phyloP scores from a whole-genome alignment of 2,888 invertebrate genomes.

The Calliphora vomitoria region DNA sequence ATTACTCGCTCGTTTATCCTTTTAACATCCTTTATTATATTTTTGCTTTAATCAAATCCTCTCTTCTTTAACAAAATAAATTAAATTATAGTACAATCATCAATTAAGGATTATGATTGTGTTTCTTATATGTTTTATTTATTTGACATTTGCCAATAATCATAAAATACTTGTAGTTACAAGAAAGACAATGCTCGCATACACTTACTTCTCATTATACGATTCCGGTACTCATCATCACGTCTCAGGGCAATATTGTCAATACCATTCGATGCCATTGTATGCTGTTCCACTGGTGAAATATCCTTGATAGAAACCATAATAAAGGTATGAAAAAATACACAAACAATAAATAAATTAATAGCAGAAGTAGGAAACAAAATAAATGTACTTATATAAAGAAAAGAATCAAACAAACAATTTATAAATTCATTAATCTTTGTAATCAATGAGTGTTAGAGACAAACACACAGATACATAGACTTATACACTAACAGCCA shows the following conservation, averaged over 20 bases:
- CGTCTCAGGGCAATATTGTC: conserved; percentile 76
- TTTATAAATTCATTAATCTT: conserved; percentile 65
- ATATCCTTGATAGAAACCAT: conserved; percentile 75
- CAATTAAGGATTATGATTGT: conserved; percentile 23
- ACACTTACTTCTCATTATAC: conserved; percentile 77
- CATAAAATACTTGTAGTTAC: conserved; percentile 19
- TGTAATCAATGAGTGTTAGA: conserved; percentile 39
- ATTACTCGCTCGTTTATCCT: no score
- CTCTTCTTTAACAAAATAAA: background rate
- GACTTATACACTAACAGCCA: conserved; percentile 1
- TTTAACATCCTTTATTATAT: no score
- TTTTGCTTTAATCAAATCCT: no score
- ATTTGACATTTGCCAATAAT: conserved; percentile 44
- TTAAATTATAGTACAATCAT: background rate
- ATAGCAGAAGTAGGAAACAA: background rate
- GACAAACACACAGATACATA: background rate
- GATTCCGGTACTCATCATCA: conserved; percentile 79
- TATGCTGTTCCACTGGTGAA: conserved; percentile 77
- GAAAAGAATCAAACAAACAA: conserved; percentile 43
- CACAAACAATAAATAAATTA: conserved; percentile 49
- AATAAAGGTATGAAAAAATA: conserved; percentile 47
- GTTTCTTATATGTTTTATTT: conserved; percentile 13
- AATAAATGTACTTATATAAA: conserved; percentile 19
- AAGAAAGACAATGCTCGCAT: background rate
- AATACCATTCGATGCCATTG: conserved; percentile 76